Conservation (phyloP, 2,888 invertebrate species). For the Tanypteryx hageni region DNA sequence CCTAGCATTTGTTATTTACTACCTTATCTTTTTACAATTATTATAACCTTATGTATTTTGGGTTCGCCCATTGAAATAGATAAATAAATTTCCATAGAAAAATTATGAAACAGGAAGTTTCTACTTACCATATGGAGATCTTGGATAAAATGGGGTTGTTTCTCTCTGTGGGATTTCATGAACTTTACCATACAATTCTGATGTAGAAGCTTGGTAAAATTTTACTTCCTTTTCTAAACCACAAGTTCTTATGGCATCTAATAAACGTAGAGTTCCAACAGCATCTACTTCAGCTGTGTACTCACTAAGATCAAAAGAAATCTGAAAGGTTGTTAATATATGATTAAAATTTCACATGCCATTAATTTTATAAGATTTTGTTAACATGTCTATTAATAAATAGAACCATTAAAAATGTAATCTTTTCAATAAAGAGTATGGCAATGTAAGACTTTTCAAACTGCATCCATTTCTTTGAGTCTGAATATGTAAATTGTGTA, state of each 20-base stretch:
- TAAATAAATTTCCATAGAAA: no score
- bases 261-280: constrained; percentile 91
- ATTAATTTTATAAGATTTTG: no score
- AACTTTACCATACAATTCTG: constrained; percentile 96
- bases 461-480: no score
- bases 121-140: constrained; percentile 94
- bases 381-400: no score
- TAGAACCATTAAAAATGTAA: neutral
- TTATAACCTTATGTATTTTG: no score
- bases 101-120: no score
- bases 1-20: no score
- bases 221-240: constrained; percentile 87
- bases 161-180: constrained; percentile 95
- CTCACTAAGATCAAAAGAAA: constrained; percentile 98
- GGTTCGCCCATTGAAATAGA: no score
- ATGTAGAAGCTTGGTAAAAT: constrained; percentile 98
- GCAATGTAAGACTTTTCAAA: no score
- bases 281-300: constrained; percentile 99
- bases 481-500: no score
- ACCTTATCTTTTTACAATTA: no score
- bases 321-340: constrained; percentile 74
- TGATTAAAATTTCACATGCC: neutral
- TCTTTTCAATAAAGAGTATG: no score
- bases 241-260: constrained; percentile 95
- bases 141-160: constrained; percentile 96